Evolutionary conservation across 2,888 invertebrate genomes (phyloP).

Genomic region (Aromia moschata): DNA sequence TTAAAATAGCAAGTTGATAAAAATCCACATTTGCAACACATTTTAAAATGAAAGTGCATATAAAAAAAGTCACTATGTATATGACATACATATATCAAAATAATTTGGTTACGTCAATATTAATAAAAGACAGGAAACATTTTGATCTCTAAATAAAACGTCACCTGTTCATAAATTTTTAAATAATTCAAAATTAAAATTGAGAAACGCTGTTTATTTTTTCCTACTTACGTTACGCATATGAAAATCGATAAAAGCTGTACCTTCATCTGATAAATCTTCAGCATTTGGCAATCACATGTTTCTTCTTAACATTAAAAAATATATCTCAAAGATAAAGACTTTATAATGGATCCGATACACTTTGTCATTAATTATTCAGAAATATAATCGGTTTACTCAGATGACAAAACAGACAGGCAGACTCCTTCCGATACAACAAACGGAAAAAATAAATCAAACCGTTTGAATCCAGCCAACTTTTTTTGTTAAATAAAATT

Average conservation of each 20-base stretch:
- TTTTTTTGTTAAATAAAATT: no score
- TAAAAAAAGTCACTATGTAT: no score
- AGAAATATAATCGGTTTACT: slow-evolving; percentile 18
- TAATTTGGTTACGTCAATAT: no score
- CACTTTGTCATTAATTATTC: slow-evolving; percentile 1
- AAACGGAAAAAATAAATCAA: neutral
- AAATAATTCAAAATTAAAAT: neutral
- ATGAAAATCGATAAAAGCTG: slow-evolving; percentile 9
- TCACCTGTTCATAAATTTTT: neutral
- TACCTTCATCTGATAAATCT: slow-evolving; percentile 15
- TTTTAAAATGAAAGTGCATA: no score
- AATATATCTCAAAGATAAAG: slow-evolving; percentile 17
- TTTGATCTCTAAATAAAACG: neutral
- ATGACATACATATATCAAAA: no score
- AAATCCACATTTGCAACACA: no score
- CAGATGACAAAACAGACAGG: slow-evolving; percentile 9
- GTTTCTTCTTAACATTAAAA: slow-evolving; percentile 16
- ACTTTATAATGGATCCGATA: slow-evolving; percentile 8
- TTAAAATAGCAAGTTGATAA: no score
- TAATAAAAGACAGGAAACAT: no score
- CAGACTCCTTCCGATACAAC: neutral
- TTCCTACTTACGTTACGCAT: neutral
- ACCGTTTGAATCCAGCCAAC: no score
- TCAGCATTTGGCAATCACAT: slow-evolving; percentile 18
- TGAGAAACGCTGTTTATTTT: no score